Evolutionary conservation across 2,888 invertebrate genomes (phyloP).

Genomic region (Hypomecis atomaria): DNA sequence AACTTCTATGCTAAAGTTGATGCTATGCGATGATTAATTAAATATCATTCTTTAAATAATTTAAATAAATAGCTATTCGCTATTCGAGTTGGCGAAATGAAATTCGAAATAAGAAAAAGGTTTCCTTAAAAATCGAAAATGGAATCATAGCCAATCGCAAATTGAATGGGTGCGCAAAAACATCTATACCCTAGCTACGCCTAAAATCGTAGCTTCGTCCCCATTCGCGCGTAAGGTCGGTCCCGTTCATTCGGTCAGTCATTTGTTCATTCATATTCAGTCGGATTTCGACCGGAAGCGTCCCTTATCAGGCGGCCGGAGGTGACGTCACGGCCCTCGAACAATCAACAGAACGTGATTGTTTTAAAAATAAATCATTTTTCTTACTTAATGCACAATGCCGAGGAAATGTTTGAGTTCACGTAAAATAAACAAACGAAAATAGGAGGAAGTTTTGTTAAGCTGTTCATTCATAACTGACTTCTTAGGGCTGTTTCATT

Average conservation of each 20-base stretch:
- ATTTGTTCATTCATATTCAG: slow-evolving; percentile 57
- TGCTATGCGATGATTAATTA: too few species aligned
- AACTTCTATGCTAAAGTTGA: too few species aligned
- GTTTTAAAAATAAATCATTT: slow-evolving; percentile 76
- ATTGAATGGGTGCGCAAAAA: slow-evolving; percentile 6
- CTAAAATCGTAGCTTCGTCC: slow-evolving; percentile 21
- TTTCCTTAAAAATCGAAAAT: too few species aligned
- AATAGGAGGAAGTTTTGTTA: slow-evolving; percentile 47
- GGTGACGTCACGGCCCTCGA: slow-evolving; percentile 71
- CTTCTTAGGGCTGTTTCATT: slow-evolving; percentile 31
- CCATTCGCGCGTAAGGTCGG: slow-evolving; percentile 54
- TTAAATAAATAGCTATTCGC: too few species aligned
- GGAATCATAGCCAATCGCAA: not conserved
- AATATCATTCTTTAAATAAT: too few species aligned
- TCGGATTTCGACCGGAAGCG: slow-evolving; percentile 77
- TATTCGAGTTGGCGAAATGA: too few species aligned
- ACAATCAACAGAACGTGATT: slow-evolving; percentile 79
- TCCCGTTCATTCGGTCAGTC: slow-evolving; percentile 60
- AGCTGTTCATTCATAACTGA: slow-evolving; percentile 20
- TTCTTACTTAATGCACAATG: slow-evolving; percentile 72
- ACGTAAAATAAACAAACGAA: slow-evolving; percentile 40
- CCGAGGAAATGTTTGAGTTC: slow-evolving; percentile 67
- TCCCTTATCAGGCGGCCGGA: slow-evolving; percentile 79
- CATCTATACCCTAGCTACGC: too few species aligned
- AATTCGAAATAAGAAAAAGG: too few species aligned